A percentile compares a stretch with the other conserved stretches of the same genome.
Evolutionary conservation across 2,888 invertebrate genomes (phyloP).

Genomic region (Tachina fera): DNA sequence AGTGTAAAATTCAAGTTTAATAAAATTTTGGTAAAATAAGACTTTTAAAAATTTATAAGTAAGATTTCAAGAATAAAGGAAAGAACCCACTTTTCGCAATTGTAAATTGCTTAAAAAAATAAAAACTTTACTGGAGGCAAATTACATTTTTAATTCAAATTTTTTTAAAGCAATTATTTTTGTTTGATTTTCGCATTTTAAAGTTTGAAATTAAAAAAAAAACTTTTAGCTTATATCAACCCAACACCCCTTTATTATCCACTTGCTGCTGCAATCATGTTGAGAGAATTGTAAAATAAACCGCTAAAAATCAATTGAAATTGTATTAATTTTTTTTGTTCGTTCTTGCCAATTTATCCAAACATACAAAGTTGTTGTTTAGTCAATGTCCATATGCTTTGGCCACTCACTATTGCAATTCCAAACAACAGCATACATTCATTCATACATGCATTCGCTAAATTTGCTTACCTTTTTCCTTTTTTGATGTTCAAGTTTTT

Average conservation of each 20-base stretch:
- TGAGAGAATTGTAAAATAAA: constrained; percentile 34
- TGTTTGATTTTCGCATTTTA: not conserved
- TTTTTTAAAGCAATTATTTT: too few relatives aligned
- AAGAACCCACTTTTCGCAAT: too few relatives aligned
- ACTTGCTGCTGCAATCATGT: not conserved
- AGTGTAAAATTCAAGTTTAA: not conserved
- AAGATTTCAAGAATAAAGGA: too few relatives aligned
- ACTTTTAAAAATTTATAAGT: not conserved
- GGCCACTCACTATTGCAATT: constrained; percentile 8
- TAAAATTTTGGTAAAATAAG: not conserved
- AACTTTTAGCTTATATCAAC: not conserved
- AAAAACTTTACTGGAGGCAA: too few relatives aligned
- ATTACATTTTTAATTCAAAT: too few relatives aligned
- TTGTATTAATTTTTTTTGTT: not conserved
- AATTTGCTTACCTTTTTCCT: constrained; percentile 8
- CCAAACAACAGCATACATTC: not conserved
- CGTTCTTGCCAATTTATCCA: constrained; percentile 8
- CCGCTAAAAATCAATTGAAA: constrained; percentile 63
- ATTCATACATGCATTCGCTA: not conserved
- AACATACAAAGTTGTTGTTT: constrained; percentile 8
- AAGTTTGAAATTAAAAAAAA: not conserved
- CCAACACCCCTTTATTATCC: not conserved
- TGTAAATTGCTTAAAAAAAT: too few relatives aligned
- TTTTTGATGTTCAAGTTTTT: constrained; percentile 51
- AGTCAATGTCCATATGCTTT: constrained; percentile 21